Percentiles rank a stretch among this genome's conserved stretches.
phyloP scores from a whole-genome alignment of 1,140 invertebrate genomes.

The Ganaspis sp. region DNA sequence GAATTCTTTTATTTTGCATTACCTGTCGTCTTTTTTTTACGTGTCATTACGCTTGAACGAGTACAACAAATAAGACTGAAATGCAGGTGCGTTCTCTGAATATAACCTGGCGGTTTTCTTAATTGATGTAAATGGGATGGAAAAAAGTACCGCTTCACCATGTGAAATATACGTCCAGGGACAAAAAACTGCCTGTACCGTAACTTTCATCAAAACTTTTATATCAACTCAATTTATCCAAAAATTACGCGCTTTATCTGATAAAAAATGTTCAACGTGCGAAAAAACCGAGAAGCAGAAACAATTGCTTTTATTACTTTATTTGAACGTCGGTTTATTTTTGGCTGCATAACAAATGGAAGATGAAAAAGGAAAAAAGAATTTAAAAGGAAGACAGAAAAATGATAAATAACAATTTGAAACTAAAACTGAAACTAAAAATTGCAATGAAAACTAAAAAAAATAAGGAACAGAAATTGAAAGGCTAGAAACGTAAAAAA shows the following conservation, averaged over 20 bases:
- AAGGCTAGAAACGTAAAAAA: too few relatives aligned
- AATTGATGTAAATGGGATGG: conserved; percentile 24
- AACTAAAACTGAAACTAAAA: too few relatives aligned
- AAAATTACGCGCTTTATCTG: neutral
- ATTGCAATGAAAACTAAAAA: too few relatives aligned
- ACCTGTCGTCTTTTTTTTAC: neutral
- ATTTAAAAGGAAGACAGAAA: too few relatives aligned
- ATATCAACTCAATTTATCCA: neutral
- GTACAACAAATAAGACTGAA: conserved; percentile 8
- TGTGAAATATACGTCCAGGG: conserved; percentile 10
- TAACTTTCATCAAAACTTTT: neutral
- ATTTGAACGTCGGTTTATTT: too few relatives aligned
- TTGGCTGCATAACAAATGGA: too few relatives aligned
- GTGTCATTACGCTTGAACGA: conserved; percentile 24
- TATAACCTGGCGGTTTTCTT: conserved; percentile 15
- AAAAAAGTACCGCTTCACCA: conserved; percentile 27
- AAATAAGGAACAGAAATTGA: too few relatives aligned
- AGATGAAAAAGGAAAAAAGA: too few relatives aligned
- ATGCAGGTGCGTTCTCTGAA: conserved; percentile 18
- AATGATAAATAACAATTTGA: too few relatives aligned
- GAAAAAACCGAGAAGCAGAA: too few relatives aligned
- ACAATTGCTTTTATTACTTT: too few relatives aligned
- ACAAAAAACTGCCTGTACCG: conserved; percentile 1
- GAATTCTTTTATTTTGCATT: neutral
- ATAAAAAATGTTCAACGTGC: too few relatives aligned